These are phyloP conservation scores for Rhinella marina DNA, from an alignment of 2,797 vertebrate genomes.

Conservation along the genomic window DNA sequence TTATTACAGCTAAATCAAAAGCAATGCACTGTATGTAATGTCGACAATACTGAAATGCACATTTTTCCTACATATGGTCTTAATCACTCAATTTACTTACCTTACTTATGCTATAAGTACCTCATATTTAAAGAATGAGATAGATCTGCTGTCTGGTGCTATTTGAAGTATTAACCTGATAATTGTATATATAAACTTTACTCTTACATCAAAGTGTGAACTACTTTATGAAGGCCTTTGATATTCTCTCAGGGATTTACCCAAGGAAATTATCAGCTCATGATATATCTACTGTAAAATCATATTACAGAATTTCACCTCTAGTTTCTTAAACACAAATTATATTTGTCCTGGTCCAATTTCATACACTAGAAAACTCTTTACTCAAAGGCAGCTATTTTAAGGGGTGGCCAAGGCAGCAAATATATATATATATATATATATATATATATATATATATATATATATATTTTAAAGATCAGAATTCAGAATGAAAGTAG, in stretches of 20 bases:
- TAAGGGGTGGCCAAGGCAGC: no score
- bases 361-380: neutral
- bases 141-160: no score
- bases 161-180: slow-evolving; percentile 11
- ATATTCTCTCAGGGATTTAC: slow-evolving; percentile 9
- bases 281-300: neutral
- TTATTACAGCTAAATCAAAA: neutral
- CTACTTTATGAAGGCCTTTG: neutral
- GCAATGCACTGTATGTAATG: neutral
- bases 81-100: neutral
- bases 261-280: neutral
- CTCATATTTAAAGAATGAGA: neutral
- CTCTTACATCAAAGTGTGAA: slow-evolving; percentile 6
- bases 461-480: no score
- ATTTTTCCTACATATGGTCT: neutral
- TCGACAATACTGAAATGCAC: neutral
- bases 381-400: neutral
- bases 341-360: neutral
- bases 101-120: neutral
- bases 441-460: no score
- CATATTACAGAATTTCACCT: neutral
- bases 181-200: neutral
- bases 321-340: neutral
- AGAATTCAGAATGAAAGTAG: no score
- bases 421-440: no score